Percentiles rank a stretch among this genome's conserved stretches.
Conservation (phyloP, 2,113 vertebrate genomes). For the Cololabis saira region DNA sequence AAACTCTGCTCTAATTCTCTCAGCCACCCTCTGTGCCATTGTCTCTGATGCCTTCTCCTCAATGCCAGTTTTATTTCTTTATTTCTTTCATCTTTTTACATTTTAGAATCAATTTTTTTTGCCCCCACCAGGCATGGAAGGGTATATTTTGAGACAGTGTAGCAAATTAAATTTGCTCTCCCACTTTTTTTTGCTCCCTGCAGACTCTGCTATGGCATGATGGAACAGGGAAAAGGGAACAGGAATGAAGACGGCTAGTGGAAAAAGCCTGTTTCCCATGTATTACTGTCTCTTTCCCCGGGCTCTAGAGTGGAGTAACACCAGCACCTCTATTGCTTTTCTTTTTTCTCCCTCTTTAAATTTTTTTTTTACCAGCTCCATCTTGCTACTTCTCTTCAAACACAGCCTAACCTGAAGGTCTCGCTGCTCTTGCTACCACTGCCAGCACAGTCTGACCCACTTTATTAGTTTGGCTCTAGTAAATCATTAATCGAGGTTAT, state of each 20-base stretch:
- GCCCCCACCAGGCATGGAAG: constrained; percentile 49
- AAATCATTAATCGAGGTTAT: constrained; percentile 80
- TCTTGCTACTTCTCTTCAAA: constrained; percentile 36
- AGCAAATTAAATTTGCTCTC: constrained; percentile 75
- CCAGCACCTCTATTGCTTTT: constrained; percentile 54
- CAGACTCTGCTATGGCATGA: constrained; percentile 47
- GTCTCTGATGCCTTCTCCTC: constrained; percentile 56
- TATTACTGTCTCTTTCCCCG: constrained; percentile 68
- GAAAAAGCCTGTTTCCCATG: constrained; percentile 69
- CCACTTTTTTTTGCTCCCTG: constrained; percentile 49
- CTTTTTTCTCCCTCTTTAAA: constrained; percentile 41
- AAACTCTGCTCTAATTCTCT: constrained; percentile 65
- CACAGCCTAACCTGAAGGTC: constrained; percentile 61
- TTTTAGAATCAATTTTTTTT: constrained; percentile 74
- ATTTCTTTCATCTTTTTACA: constrained; percentile 70
- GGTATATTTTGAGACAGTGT: constrained; percentile 64
- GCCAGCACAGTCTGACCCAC: constrained; percentile 74
- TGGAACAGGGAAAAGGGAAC: constrained; percentile 52
- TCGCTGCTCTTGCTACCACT: constrained; percentile 49
- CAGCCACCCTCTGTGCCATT: constrained; percentile 66
- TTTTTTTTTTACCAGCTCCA: constrained; percentile 55
- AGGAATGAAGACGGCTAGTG: constrained; percentile 39
- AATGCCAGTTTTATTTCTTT: constrained; percentile 67
- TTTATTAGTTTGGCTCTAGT: constrained; percentile 79
- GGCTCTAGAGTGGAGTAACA: constrained; percentile 56